Evolutionary conservation across 2,888 invertebrate species (phyloP).

Genomic region (Dolichopus griseipennis): DNA sequence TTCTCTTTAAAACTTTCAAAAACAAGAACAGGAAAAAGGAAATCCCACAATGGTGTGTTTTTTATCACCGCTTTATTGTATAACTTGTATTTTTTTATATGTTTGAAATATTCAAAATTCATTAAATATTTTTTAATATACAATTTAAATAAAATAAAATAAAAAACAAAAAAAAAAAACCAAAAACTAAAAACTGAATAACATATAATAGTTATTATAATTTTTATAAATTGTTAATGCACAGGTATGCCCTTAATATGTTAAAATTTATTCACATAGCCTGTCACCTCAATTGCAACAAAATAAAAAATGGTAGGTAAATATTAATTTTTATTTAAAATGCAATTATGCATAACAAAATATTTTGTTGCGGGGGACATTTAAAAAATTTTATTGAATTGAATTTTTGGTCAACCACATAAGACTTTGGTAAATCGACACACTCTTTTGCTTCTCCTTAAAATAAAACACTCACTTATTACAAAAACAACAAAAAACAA

Average conservation of each 20-base stretch:
- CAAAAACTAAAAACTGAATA: too few relatives aligned
- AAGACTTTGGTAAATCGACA: too few relatives aligned
- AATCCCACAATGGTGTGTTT: not conserved
- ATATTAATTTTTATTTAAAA: not conserved
- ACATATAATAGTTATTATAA: too few relatives aligned
- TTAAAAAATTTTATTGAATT: not conserved
- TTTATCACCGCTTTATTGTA: not conserved
- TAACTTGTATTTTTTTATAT: not conserved
- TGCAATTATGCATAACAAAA: slow-evolving; percentile 1
- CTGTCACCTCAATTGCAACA: not conserved
- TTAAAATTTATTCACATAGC: not conserved
- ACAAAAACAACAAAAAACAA: not conserved
- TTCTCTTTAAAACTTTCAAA: too few relatives aligned
- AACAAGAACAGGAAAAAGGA: not conserved
- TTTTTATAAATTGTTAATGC: not conserved
- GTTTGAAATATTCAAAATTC: too few relatives aligned
- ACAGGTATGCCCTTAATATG: slow-evolving; percentile 4
- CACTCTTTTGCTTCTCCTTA: too few relatives aligned
- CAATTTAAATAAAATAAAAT: too few relatives aligned
- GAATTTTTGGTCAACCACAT: not conserved
- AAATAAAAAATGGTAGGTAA: not conserved
- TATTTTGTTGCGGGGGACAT: not conserved
- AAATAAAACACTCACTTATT: too few relatives aligned
- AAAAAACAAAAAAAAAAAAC: too few relatives aligned
- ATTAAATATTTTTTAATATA: too few relatives aligned